Conservation (phyloP, 1,140 invertebrate species). For the Steinernema feltiae region DNA sequence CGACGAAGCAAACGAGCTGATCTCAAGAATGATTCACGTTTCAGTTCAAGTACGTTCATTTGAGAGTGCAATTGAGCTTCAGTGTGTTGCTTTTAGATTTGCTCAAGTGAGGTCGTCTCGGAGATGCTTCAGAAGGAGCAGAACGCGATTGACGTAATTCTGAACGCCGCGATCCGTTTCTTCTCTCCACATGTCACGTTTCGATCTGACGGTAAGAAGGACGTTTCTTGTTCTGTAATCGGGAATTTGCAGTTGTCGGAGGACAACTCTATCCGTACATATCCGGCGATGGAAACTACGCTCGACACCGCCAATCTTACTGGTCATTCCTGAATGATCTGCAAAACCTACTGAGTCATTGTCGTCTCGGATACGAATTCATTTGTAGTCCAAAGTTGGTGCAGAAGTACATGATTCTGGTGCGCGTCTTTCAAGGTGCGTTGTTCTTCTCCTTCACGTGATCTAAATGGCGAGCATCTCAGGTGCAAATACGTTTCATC, state of each 20-base stretch:
- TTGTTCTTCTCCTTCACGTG: not conserved
- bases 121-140: not conserved
- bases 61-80: not conserved
- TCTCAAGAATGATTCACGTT: not conserved
- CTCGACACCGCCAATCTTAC: not conserved
- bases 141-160: not conserved
- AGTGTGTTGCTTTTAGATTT: not conserved
- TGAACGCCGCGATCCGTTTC: not conserved
- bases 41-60: not conserved
- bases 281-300: not conserved
- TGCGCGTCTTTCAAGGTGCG: not conserved
- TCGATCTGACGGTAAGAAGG: not conserved
- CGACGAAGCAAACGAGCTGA: slow-evolving; percentile 1
- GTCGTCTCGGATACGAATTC: not conserved
- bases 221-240: not conserved
- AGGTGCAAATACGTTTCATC: not conserved
- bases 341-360: not conserved
- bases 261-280: not conserved
- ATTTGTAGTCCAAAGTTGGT: not conserved
- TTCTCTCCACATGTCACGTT: not conserved
- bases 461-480: too few relatives aligned
- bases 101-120: not conserved
- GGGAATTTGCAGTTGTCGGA: not conserved
- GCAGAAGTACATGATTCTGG: not conserved
- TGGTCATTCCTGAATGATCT: slow-evolving; percentile 11